Conservation (phyloP, 1,140 invertebrate species). For the Calephelis virginiensis region DNA sequence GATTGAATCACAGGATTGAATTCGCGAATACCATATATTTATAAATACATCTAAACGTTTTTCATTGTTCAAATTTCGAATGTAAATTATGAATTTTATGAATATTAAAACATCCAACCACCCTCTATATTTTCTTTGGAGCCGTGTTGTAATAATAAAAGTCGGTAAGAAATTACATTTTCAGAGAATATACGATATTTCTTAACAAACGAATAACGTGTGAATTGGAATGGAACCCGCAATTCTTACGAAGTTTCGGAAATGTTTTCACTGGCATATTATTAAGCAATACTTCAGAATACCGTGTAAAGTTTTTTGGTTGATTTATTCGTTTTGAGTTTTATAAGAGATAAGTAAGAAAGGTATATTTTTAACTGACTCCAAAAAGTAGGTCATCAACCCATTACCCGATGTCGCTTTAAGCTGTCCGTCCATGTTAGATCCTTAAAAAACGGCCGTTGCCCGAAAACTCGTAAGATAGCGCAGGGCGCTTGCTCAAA, state of each 20-base stretch:
- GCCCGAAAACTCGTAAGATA: too few relatives aligned
- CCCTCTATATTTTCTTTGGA: conserved; percentile 8
- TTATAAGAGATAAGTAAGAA: too few relatives aligned
- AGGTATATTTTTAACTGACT: too few relatives aligned
- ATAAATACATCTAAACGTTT: background rate
- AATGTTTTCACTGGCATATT: conserved; percentile 7
- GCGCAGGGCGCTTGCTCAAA: too few relatives aligned
- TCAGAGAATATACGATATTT: conserved; percentile 14
- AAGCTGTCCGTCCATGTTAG: too few relatives aligned
- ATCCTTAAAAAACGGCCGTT: too few relatives aligned
- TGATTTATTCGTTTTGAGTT: background rate
- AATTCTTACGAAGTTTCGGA: conserved; percentile 6
- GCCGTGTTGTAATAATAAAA: conserved; percentile 15
- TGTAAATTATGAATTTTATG: conserved; percentile 13
- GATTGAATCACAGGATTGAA: too few relatives aligned
- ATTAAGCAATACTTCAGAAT: background rate
- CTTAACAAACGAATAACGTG: conserved; percentile 16
- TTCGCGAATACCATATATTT: too few relatives aligned
- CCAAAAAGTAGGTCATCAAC: too few relatives aligned
- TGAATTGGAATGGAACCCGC: conserved; percentile 13
- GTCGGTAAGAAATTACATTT: conserved; percentile 17
- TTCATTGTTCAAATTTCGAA: conserved; percentile 1
- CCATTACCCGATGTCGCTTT: too few relatives aligned
- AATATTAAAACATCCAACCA: conserved; percentile 12
- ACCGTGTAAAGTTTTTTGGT: background rate